Evolutionary conservation across 2,888 invertebrate species (phyloP).

Genomic region (Macaria liturata): DNA sequence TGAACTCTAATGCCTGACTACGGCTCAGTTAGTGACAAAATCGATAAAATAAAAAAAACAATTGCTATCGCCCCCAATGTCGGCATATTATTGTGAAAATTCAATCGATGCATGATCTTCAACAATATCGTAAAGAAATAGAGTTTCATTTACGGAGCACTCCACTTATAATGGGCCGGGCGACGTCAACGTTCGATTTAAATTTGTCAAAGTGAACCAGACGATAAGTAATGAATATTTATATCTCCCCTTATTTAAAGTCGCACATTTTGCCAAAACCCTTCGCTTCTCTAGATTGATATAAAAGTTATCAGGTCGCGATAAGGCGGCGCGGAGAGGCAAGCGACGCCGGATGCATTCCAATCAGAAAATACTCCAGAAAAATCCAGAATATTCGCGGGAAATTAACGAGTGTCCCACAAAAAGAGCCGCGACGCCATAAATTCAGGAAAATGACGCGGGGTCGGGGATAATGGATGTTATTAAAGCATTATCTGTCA

Average conservation of each 20-base stretch:
- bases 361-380: slow-evolving; percentile 31
- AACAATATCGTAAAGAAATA: too few relatives aligned
- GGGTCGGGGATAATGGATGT: slow-evolving; percentile 23
- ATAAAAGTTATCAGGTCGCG: slow-evolving; percentile 30
- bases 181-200: too few relatives aligned
- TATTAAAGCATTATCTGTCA: slow-evolving; percentile 25
- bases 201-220: slow-evolving; percentile 5
- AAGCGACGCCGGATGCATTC: slow-evolving; percentile 34
- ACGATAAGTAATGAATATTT: slow-evolving; percentile 23
- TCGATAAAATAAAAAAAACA: too few relatives aligned
- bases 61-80: too few relatives aligned
- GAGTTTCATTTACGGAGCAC: too few relatives aligned
- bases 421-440: slow-evolving; percentile 18
- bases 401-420: slow-evolving; percentile 28
- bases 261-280: slow-evolving; percentile 24
- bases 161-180: too few relatives aligned
- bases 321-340: slow-evolving; percentile 29
- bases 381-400: slow-evolving; percentile 27
- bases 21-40: too few relatives aligned
- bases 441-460: slow-evolving; percentile 23
- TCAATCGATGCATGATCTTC: too few relatives aligned
- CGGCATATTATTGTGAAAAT: too few relatives aligned
- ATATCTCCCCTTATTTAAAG: slow-evolving; percentile 20
- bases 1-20: too few relatives aligned
- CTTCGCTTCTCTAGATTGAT: slow-evolving; percentile 27